Evolutionary conservation across 2,113 vertebrate species (phyloP), one percentile per base, ranked within the genome.

Genomic region (Apistogramma diplotaenia): DNA sequence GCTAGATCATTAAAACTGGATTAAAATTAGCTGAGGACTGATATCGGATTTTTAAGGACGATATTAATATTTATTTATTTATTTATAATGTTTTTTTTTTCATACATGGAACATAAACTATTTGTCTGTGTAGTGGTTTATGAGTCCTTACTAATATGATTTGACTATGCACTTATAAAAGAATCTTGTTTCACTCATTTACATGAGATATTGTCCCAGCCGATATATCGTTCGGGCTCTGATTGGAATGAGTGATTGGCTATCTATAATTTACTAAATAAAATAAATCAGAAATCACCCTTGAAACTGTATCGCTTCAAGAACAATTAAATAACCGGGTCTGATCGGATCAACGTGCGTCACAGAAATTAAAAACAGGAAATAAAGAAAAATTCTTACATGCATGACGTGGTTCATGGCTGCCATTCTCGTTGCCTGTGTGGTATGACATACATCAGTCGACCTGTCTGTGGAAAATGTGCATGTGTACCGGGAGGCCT

Each of bases 371-470:
- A 43, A 27, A 18, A 19, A 60, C 33, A 6, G 12, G 23, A 37
- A 33, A 25, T 18, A 23, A 57, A 25, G 2, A 33, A 56, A 23
- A 56, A 8, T 23, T 11, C 8, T 55, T 3, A 3, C 21, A 57
- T 40, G 53, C 54, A 8, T 65, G 73, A 55, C 49, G 72, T 33
- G 27, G 33, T 65, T 72, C 59, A 33, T 27, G 71, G 60, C 58
- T 61, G 65, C 55, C 70, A 33, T 67, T 76, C 61, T 13, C 27
- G 60, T 76, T 67, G 82, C 73, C 78, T 90, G 89, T 89, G 86
- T 91, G 90, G 82, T 82, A 85, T 18, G 62, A 71, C 82, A 89
- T 89, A 67, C 62, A 88, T 89, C 87, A 89, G 78, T 84, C 55
- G 74, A 81, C 37, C 60, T 89, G 89, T 87, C 76, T 71, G 85